Evolutionary conservation across 2,113 vertebrate genomes (phyloP).

Genomic region (Turdus rufiventris): DNA sequence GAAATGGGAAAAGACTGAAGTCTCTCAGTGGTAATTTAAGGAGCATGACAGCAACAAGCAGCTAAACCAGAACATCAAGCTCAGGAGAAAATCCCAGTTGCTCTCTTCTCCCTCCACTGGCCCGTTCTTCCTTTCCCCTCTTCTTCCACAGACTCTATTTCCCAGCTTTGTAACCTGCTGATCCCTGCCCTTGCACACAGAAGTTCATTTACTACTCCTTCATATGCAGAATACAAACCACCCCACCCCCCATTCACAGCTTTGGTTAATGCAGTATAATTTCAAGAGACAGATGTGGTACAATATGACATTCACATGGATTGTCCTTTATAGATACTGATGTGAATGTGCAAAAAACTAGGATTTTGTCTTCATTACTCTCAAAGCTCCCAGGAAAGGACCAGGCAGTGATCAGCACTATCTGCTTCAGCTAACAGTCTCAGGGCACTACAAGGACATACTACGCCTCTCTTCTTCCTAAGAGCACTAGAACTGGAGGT

Average conservation of each 20-base stretch:
- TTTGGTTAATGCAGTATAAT: not conserved
- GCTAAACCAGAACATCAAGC: not conserved
- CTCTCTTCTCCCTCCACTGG: not conserved
- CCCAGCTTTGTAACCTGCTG: not conserved
- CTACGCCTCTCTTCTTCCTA: fast-evolving
- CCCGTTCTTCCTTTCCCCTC: not conserved
- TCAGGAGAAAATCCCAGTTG: not conserved
- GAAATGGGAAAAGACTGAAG: not conserved
- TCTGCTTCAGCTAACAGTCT: not conserved
- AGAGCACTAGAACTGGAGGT: not conserved
- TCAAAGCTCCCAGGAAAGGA: not conserved
- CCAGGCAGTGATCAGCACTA: not conserved
- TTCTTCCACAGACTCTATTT: not conserved
- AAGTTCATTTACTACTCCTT: not conserved
- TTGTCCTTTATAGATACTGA: not conserved
- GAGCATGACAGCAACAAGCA: not conserved
- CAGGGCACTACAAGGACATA: fast-evolving
- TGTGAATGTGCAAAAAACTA: fast-evolving
- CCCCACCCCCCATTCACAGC: fast-evolving
- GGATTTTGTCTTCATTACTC: not conserved
- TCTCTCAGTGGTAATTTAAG: not conserved
- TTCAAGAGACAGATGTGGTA: not conserved
- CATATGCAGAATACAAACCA: not conserved
- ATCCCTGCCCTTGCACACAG: not conserved
- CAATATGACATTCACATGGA: not conserved